Percentiles rank a stretch among this genome's conserved stretches.
Conservation (phyloP, 2,113 vertebrate genomes). For the Gulo gulo region DNA sequence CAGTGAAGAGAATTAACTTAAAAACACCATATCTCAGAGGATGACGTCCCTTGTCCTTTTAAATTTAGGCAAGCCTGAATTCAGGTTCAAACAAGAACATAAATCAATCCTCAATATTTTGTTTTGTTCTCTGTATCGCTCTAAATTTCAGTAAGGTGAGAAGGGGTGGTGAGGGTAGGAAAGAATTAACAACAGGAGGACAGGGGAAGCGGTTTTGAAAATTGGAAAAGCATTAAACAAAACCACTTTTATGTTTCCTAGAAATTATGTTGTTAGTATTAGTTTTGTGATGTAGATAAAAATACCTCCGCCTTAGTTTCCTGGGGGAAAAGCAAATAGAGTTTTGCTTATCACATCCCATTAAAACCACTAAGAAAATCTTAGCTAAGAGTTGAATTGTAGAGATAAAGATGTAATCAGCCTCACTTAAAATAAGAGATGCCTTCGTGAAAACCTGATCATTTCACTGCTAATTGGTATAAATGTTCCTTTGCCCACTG, state of each 20-base stretch:
- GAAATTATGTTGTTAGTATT: conserved; percentile 8
- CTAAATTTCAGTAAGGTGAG: background rate
- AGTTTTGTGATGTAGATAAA: conserved; percentile 22
- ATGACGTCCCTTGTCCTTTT: background rate
- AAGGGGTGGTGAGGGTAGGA: background rate
- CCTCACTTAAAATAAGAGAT: background rate
- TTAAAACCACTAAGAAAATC: conserved; percentile 48
- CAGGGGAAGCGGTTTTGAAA: background rate
- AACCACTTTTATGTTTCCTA: conserved; percentile 2
- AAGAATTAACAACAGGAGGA: background rate
- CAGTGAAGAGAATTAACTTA: background rate
- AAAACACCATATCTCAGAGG: background rate
- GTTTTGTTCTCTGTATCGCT: background rate
- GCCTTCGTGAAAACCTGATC: conserved; percentile 73
- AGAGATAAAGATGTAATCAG: conserved; percentile 15
- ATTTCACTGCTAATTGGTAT: conserved; percentile 75
- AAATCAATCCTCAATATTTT: background rate
- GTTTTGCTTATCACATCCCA: conserved; percentile 34
- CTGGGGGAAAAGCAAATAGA: background rate
- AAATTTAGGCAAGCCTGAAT: background rate
- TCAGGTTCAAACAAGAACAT: background rate
- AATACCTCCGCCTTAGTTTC: conserved; percentile 12
- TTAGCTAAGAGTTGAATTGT: conserved; percentile 13
- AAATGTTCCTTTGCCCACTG: conserved; percentile 72
- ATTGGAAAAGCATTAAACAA: background rate